phyloP scores from a whole-genome alignment of 2,888 invertebrate genomes.

The Bugulina stolonifera region DNA sequence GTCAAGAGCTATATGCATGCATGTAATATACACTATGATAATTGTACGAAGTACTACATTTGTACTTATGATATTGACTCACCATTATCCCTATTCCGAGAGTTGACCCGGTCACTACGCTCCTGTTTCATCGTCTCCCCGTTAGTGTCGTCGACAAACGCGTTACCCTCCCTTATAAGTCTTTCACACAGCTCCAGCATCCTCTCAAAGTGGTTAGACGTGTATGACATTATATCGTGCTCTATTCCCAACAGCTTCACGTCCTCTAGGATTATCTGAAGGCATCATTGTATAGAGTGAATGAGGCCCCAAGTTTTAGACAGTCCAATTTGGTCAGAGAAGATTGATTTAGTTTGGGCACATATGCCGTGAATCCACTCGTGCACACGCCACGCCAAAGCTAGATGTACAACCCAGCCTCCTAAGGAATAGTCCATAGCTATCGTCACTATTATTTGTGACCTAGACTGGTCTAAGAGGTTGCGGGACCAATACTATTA shows the following conservation, averaged over 20 bases:
- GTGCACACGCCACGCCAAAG: too few species aligned
- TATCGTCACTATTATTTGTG: too few species aligned
- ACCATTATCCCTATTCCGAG: slow-evolving; percentile 78
- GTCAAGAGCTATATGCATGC: neutral
- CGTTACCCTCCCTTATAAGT: slow-evolving; percentile 78
- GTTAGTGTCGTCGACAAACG: slow-evolving; percentile 93
- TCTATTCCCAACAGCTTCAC: slow-evolving; percentile 82
- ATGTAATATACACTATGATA: neutral
- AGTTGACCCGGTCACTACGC: slow-evolving; percentile 79
- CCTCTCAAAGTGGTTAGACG: slow-evolving; percentile 91
- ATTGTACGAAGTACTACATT: too few species aligned
- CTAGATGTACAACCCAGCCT: too few species aligned
- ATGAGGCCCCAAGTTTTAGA: too few species aligned
- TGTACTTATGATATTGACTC: slow-evolving; percentile 47
- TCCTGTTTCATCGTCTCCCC: slow-evolving; percentile 90
- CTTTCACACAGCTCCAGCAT: slow-evolving; percentile 82
- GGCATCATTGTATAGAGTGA: too few species aligned
- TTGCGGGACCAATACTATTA: too few species aligned
- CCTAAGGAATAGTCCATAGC: too few species aligned
- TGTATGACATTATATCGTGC: slow-evolving; percentile 86
- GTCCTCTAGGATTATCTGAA: slow-evolving; percentile 78
- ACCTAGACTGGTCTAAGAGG: too few species aligned
- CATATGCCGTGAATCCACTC: too few species aligned
- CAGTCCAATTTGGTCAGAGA: too few species aligned
- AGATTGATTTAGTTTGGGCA: too few species aligned